Evolutionary conservation across 2,888 invertebrate genomes (phyloP).

Genomic region (Pseudococcus longispinus): DNA sequence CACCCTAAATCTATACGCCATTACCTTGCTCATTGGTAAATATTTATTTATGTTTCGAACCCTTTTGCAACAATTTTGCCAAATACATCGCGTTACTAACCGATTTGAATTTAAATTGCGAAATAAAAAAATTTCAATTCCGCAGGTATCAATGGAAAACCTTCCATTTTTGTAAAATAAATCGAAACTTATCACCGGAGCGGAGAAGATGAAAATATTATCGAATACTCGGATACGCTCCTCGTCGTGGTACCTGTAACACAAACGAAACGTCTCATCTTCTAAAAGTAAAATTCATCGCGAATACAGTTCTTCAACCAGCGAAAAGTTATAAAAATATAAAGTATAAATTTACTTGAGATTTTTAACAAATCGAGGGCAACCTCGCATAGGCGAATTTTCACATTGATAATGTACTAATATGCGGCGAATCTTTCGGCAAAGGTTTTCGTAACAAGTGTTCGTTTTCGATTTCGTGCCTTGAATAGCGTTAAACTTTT

Average conservation of each 20-base stretch:
- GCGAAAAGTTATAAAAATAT: neutral
- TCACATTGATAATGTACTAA: constrained; percentile 34
- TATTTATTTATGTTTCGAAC: constrained; percentile 33
- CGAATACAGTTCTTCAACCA: neutral
- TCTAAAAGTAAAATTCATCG: neutral
- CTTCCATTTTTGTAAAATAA: neutral
- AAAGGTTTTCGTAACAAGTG: constrained; percentile 34
- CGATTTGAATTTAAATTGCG: constrained; percentile 21
- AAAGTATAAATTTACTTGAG: neutral
- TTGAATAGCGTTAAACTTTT: constrained; percentile 17
- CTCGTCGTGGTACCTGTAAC: neutral
- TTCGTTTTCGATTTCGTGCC: constrained; percentile 31
- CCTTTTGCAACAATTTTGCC: constrained; percentile 9
- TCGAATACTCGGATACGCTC: neutral
- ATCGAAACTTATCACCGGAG: neutral
- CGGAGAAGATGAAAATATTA: neutral
- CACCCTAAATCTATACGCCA: constrained; percentile 30
- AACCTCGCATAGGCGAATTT: neutral
- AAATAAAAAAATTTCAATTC: constrained; percentile 37
- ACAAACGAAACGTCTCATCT: neutral
- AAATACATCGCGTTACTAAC: constrained; percentile 12
- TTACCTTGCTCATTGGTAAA: constrained; percentile 14
- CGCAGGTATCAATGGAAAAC: constrained; percentile 15
- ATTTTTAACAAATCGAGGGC: constrained; percentile 9
- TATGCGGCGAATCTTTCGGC: constrained; percentile 10